Percentiles rank a stretch among this genome's conserved stretches.
Evolutionary conservation across 2,888 invertebrate species (phyloP).

Genomic region (Stenurella melanura): DNA sequence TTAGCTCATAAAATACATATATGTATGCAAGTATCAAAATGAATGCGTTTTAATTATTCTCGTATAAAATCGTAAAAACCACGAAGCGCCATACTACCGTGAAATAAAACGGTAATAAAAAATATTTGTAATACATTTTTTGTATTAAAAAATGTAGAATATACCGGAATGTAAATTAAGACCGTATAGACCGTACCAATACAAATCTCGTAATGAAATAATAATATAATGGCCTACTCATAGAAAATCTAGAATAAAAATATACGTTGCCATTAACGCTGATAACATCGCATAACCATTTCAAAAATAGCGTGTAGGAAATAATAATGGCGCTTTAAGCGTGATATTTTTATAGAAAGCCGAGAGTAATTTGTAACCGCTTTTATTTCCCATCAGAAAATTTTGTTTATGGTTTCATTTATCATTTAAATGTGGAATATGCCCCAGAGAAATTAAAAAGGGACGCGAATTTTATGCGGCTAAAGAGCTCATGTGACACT

Average conservation of each 20-base stretch:
- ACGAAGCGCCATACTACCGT: too few species aligned
- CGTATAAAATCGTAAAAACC: too few species aligned
- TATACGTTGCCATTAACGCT: slow-evolving; percentile 29
- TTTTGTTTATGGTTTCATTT: slow-evolving; percentile 30
- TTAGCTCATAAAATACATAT: too few species aligned
- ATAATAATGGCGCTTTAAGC: slow-evolving; percentile 33
- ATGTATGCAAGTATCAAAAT: too few species aligned
- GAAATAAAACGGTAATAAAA: too few species aligned
- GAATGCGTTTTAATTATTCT: too few species aligned
- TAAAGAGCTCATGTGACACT: not conserved
- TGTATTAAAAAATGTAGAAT: too few species aligned
- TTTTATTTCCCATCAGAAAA: slow-evolving; percentile 36
- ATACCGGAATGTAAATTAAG: not conserved
- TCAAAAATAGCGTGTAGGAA: slow-evolving; percentile 29
- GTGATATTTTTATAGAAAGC: slow-evolving; percentile 37
- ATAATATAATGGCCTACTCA: slow-evolving; percentile 24
- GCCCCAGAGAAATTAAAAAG: slow-evolving; percentile 13
- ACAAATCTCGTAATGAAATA: slow-evolving; percentile 20
- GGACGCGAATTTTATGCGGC: not conserved
- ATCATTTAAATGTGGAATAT: slow-evolving; percentile 28
- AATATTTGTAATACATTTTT: too few species aligned
- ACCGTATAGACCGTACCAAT: not conserved
- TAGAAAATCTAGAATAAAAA: slow-evolving; percentile 32
- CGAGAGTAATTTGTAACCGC: slow-evolving; percentile 27
- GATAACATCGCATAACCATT: slow-evolving; percentile 31